A percentile compares a stretch with the other conserved stretches of the same genome.
phyloP scores from a whole-genome alignment of 2,888 invertebrate species.

The Drosophila birchii region DNA sequence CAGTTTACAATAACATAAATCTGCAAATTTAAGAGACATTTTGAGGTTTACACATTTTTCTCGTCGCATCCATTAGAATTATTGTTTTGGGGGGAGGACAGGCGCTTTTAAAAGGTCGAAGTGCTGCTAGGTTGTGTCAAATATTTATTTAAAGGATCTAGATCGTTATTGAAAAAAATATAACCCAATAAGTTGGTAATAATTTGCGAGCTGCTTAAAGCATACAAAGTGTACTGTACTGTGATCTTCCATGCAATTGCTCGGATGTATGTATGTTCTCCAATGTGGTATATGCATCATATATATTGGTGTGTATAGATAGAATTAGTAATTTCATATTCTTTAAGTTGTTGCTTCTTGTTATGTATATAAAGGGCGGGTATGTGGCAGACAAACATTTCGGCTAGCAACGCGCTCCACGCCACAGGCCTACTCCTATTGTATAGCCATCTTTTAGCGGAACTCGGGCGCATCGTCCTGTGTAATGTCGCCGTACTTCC shows the following conservation, averaged over 20 bases:
- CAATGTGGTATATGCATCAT: conserved; percentile 58
- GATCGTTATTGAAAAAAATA: conserved; percentile 45
- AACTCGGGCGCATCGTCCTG: conserved; percentile 85
- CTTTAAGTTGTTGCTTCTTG: conserved; percentile 67
- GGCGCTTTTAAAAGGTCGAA: conserved; percentile 60
- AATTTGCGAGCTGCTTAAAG: conserved; percentile 61
- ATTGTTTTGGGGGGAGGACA: conserved; percentile 57
- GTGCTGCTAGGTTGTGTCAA: conserved; percentile 67
- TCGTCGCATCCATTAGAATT: conserved; percentile 44
- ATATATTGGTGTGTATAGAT: conserved; percentile 54
- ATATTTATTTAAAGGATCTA: conserved; percentile 62
- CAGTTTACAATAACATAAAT: conserved; percentile 56
- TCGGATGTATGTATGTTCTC: conserved; percentile 53
- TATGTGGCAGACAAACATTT: conserved; percentile 85
- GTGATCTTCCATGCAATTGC: conserved; percentile 46
- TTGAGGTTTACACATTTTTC: conserved; percentile 29
- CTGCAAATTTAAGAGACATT: conserved; percentile 52
- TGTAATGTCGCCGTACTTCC: conserved; percentile 98
- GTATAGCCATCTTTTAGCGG: conserved; percentile 77
- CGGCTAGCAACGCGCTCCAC: conserved; percentile 69
- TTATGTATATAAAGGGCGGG: conserved; percentile 84
- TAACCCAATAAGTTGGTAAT: conserved; percentile 45
- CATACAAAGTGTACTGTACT: conserved; percentile 50
- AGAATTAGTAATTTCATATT: conserved; percentile 77
- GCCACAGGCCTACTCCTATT: conserved; percentile 67